A percentile compares a stretch with the other conserved stretches of the same genome.
phyloP scores from a whole-genome alignment of 2,113 vertebrate genomes.

The Ageneiosus marmoratus region DNA sequence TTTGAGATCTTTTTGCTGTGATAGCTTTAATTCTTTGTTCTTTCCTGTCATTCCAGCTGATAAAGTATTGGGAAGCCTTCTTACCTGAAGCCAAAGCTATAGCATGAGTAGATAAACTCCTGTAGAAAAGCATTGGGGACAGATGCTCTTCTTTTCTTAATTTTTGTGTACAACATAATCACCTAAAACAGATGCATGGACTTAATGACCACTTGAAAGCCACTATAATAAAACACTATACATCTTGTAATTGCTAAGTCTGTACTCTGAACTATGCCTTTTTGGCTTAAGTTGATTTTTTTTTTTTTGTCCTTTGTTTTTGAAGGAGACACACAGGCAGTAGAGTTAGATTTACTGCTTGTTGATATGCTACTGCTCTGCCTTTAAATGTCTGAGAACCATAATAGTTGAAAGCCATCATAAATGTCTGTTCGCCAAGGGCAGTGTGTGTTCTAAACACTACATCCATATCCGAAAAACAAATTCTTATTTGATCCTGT shows the following conservation, averaged over 20 bases:
- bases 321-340: not conserved
- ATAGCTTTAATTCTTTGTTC: not conserved
- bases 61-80: slow-evolving; percentile 99
- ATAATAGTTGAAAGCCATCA: not conserved
- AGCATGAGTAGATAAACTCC: slow-evolving; percentile 76
- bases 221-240: slow-evolving; percentile 82
- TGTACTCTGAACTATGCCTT: slow-evolving; percentile 67
- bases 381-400: slow-evolving; percentile 23
- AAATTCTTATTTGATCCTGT: not conserved
- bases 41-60: slow-evolving; percentile 78
- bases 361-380: slow-evolving; percentile 34
- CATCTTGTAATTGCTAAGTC: slow-evolving; percentile 74
- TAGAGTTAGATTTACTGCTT: slow-evolving; percentile 22
- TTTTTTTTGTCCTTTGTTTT: slow-evolving; percentile 10
- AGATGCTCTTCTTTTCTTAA: slow-evolving; percentile 62
- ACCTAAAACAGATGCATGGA: slow-evolving; percentile 64
- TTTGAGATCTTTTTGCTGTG: not conserved
- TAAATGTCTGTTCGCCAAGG: not conserved
- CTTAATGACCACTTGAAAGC: slow-evolving; percentile 60
- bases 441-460: not conserved
- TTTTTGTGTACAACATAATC: slow-evolving; percentile 67
- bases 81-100: slow-evolving; percentile 99
- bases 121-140: slow-evolving; percentile 61
- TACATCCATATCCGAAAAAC: not conserved
- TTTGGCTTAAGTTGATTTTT: slow-evolving; percentile 75